Base-by-base conservation (phyloP, 2,888 invertebrate genomes). In the Agrotis segetum region DNA sequence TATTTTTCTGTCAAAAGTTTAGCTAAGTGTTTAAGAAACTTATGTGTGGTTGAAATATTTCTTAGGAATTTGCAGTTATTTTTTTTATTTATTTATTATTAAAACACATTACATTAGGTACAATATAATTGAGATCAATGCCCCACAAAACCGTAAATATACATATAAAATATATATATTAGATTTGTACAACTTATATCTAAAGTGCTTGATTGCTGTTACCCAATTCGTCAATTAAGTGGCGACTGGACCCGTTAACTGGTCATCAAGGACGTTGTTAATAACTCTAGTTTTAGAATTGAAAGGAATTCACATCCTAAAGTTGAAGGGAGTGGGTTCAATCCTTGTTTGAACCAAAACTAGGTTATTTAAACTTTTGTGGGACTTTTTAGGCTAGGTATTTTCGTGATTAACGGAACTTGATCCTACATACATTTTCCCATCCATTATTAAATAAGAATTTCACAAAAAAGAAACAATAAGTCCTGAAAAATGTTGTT, bases 181-280 rank as follows among this genome's bases (percentile, higher is more conserved):
- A 19, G 14, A 29, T 55, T 13, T 17, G 29, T 55, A 55, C n/a
- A 55, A 13, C 29, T 55, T n/a, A 55, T n/a, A 24, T 34, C 13
- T 61, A 24, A 9, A 46, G 44, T 19, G 47, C 29, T 53, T 66
- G n/a, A 58, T 73, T 63, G 19, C 50, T 50, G 9, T 52, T 49
- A 14, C 24, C 16, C 14, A 56, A 71, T 74, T 58, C 47, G 53
- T 59, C 74, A 62, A 74, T 74, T 65, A 72, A 53, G 44, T 55
- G 21, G 47, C 4, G 44, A 68, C 65, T 50, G 47, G 64, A n/a
- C 17, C 24, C 61, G 50, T 47, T 56, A 78, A 70, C 29, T 66
- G 52, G 71, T 71, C 60, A 60, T 66, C 71, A 76, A 83, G 80
- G 83, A 53, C 76, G 19, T 40, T 55, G 16, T 34, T 49, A 56